Percentiles rank a stretch among this genome's conserved stretches.
These are phyloP conservation scores for Embiotoca jacksoni DNA, from an alignment of 2,113 vertebrate genomes.

Conservation along the genomic window DNA sequence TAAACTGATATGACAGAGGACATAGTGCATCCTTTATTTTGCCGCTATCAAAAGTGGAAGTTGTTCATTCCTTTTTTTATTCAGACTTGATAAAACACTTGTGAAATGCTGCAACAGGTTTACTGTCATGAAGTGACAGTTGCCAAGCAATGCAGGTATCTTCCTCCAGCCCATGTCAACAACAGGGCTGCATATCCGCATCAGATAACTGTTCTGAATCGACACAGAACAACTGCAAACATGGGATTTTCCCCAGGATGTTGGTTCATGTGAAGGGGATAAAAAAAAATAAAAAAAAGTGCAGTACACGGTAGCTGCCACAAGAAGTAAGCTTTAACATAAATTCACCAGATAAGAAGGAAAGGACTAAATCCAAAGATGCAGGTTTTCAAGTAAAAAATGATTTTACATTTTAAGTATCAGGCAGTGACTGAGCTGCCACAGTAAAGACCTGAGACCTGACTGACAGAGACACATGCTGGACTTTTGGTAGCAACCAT, in stretches of 20 bases:
- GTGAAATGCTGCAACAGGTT: neutral
- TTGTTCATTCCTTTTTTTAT: neutral
- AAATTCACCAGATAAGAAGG: too few species aligned
- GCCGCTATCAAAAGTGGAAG: neutral
- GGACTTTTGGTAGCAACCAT: too few species aligned
- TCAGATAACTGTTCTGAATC: neutral
- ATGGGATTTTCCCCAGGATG: neutral
- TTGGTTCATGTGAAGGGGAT: too few species aligned
- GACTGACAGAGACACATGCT: too few species aligned
- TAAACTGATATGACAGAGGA: slow-evolving; percentile 20
- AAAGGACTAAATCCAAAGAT: too few species aligned
- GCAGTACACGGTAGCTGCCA: too few species aligned
- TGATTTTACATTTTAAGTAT: too few species aligned
- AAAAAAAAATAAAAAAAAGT: too few species aligned
- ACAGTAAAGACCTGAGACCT: too few species aligned
- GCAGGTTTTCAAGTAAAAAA: too few species aligned
- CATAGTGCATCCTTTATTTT: slow-evolving; percentile 1
- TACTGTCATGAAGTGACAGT: neutral
- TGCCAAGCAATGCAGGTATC: neutral
- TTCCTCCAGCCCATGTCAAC: neutral
- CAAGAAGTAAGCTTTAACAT: too few species aligned
- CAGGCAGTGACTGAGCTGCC: too few species aligned
- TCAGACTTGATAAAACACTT: neutral
- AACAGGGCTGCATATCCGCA: neutral
- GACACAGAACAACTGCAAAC: neutral